Percentiles rank a stretch among this genome's conserved stretches.
Evolutionary conservation across 2,113 vertebrate genomes (phyloP).

Genomic region (Brachyistius frenatus): DNA sequence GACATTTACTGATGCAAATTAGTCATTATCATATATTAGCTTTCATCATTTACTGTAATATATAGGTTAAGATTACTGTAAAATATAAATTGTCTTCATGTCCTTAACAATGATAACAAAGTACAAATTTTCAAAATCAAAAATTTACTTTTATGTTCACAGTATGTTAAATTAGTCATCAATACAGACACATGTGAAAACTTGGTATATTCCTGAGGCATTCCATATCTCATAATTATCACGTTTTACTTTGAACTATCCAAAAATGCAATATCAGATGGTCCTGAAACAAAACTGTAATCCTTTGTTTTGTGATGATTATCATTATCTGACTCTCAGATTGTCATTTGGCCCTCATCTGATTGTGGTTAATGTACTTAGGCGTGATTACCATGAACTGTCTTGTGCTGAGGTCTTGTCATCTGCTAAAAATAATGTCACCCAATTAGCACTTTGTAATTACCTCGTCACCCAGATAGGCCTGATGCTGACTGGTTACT

Average conservation of each 20-base stretch:
- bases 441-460: constrained; percentile 73
- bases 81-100: too few species aligned
- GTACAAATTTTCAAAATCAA: too few species aligned
- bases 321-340: neutral
- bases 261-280: neutral
- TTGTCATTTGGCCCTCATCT: constrained; percentile 1
- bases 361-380: neutral
- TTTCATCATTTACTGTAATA: too few species aligned
- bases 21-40: too few species aligned
- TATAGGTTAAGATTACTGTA: too few species aligned
- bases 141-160: too few species aligned
- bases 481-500: constrained; percentile 63
- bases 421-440: constrained; percentile 62
- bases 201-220: neutral
- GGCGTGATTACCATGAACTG: constrained; percentile 12
- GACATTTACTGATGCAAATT: too few species aligned
- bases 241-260: neutral
- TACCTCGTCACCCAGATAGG: constrained; percentile 57
- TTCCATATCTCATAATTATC: neutral
- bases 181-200: too few species aligned
- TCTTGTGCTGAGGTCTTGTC: constrained; percentile 20
- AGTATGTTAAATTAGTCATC: too few species aligned
- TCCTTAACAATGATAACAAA: too few species aligned
- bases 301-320: neutral
- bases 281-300: neutral